A percentile compares a stretch with the other conserved stretches of the same genome.
These are phyloP conservation scores for Macroteleia sp. DNA, from an alignment of 2,888 invertebrate species.

Conservation along the genomic window DNA sequence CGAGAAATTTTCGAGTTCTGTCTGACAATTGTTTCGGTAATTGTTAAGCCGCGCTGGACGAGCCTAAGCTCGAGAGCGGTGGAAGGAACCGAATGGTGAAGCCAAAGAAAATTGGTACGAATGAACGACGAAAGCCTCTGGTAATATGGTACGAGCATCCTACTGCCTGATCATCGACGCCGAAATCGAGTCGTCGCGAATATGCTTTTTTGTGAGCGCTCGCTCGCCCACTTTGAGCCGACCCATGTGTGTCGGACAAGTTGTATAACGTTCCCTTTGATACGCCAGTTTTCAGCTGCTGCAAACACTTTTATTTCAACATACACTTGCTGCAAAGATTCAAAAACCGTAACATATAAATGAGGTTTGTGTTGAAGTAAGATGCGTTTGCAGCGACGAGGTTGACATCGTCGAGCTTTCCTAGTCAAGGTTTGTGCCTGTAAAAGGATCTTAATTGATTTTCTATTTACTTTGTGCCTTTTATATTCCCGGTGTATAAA, in stretches of 20 bases:
- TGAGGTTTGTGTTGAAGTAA: constrained; percentile 4
- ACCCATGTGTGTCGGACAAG: neutral
- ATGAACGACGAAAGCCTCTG: constrained; percentile 8
- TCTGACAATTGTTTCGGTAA: constrained; percentile 36
- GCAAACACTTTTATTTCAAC: constrained; percentile 20
- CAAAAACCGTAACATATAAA: no score
- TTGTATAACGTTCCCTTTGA: constrained; percentile 68
- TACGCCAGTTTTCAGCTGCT: constrained; percentile 68
- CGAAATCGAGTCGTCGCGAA: constrained; percentile 72
- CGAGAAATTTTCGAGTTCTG: constrained; percentile 19
- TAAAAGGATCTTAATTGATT: no score
- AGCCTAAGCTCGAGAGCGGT: constrained; percentile 22
- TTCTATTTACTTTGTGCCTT: constrained; percentile 76
- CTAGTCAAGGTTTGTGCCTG: no score
- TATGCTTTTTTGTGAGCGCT: constrained; percentile 49
- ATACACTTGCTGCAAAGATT: no score
- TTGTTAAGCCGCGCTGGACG: constrained; percentile 38
- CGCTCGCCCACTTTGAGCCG: constrained; percentile 27
- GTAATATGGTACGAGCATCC: constrained; percentile 64
- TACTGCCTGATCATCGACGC: constrained; percentile 75
- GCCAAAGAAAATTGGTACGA: no score
- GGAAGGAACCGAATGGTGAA: no score
- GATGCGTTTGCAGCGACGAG: constrained; percentile 43
- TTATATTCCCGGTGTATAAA: constrained; percentile 66
- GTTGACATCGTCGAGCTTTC: constrained; percentile 72